Evolutionary conservation across 2,797 vertebrate species (phyloP), one percentile per base, ranked within the genome.

Genomic region (Urocyon cinereoargenteus): DNA sequence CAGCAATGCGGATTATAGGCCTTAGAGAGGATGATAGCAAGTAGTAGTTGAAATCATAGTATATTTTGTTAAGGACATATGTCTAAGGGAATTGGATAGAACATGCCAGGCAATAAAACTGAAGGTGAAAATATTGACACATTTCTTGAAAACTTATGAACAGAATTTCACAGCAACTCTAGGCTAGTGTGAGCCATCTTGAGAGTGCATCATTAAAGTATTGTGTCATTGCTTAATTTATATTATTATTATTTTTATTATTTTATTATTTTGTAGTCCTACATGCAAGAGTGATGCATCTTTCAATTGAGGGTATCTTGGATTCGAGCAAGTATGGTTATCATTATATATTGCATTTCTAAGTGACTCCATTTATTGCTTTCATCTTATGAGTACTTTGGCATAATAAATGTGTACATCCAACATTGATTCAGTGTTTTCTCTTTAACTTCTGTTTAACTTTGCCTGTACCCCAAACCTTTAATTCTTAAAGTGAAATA

Each of bases 401-500:
- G 6, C 14, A 78, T 89, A 62, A 79, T 78, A 94, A 81, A 72
- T 93, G 61, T 62, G 2, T 36, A 61, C 85, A 88, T 14, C 19
- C 12, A 88, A 62, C 13, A 66, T 18, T 31, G 36, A 75, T 81
- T 94, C 53, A 36, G 22, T 75, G 78, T 83, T 86, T 92, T 40
- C 21, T 88, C 7, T 86, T 86, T 73, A 70, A 28, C 91, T 57
- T 61, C 9, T 78, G 1, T 59, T 85, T 90, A 85, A 86, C 51
- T 85, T 68, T 62, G 19, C 6, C 15, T 82, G 36, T 95, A 12
- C 3, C 16, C 77, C 31, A 90, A 45, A 66, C 40, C 28, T 91
- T 93, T 22, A 83, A 57, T 45, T 89, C 16, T 79, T 93, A 62
- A 77, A 57, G 2, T 78, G 28, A 92, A 95, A 62, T 82, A 57